Evolutionary conservation across 2,797 vertebrate genomes (phyloP).

Genomic region (Rhadinocentrus ornatus): DNA sequence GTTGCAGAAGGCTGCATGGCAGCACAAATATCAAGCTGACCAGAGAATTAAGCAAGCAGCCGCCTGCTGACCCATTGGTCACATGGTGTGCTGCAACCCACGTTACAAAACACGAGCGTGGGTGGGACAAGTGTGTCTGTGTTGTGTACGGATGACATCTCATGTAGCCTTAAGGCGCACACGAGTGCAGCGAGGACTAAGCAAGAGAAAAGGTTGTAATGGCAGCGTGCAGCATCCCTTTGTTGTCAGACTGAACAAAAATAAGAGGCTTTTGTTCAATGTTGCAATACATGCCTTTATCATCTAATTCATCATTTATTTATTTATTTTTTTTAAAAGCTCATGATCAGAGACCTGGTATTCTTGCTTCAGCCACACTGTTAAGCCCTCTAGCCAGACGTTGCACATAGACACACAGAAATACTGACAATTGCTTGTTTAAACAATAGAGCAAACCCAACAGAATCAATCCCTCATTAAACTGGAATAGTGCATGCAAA

Average conservation of each 20-base stretch:
- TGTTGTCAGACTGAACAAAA: constrained; percentile 36
- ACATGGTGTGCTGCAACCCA: constrained; percentile 49
- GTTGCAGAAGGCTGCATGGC: constrained; percentile 8
- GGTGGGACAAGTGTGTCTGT: constrained; percentile 30
- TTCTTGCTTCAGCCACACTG: constrained; percentile 14
- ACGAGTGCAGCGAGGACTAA: constrained; percentile 48
- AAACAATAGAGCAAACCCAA: constrained; percentile 47
- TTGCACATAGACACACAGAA: constrained; percentile 37
- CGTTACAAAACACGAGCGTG: constrained; percentile 53
- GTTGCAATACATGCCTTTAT: constrained; percentile 32
- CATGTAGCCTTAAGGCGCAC: constrained; percentile 41
- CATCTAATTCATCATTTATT: constrained; percentile 33
- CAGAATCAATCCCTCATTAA: constrained; percentile 62
- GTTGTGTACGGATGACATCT: constrained; percentile 52
- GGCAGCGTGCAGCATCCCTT: constrained; percentile 35
- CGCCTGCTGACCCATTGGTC: constrained; percentile 44
- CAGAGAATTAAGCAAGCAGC: constrained; percentile 16
- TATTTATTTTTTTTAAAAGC: not conserved
- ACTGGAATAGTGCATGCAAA: constrained; percentile 48
- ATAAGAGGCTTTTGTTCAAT: constrained; percentile 22
- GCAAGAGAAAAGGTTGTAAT: constrained; percentile 31
- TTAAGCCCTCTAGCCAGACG: constrained; percentile 23
- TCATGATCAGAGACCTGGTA: constrained; percentile 1
- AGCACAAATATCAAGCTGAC: constrained; percentile 37
- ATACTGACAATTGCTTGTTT: constrained; percentile 43